Conservation (phyloP, 1,140 invertebrate genomes). For the Piezodorus guildinii region DNA sequence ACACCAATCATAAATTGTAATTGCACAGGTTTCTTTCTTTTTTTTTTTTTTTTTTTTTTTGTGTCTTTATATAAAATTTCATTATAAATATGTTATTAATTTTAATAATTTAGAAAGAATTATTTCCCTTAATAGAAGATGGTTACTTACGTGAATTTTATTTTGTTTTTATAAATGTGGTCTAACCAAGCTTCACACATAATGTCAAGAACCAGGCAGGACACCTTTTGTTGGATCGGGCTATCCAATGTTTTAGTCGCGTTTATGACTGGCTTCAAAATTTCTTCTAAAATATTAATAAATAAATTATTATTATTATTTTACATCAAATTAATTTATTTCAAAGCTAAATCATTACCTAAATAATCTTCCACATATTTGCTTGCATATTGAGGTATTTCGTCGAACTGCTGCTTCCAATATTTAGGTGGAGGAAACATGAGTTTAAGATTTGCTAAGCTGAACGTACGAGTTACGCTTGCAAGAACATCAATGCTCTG, state of each 20-base stretch:
- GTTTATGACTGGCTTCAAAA: conserved; percentile 56
- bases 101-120: no score
- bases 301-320: not conserved
- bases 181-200: conserved; percentile 76
- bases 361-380: conserved; percentile 50
- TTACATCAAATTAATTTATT: not conserved
- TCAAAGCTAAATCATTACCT: conserved; percentile 35
- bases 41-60: no score
- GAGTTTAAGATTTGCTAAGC: conserved; percentile 61
- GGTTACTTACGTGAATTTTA: conserved; percentile 53
- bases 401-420: conserved; percentile 42
- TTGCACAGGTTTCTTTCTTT: no score
- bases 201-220: conserved; percentile 62
- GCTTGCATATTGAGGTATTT: conserved; percentile 36
- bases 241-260: conserved; percentile 44
- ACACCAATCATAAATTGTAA: no score
- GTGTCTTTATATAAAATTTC: no score
- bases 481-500: conserved; percentile 55
- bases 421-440: conserved; percentile 54
- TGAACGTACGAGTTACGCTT: conserved; percentile 54
- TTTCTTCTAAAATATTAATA: conserved; percentile 46
- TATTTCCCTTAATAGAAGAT: no score
- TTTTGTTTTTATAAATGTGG: conserved; percentile 64
- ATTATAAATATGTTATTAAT: no score
- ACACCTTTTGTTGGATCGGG: conserved; percentile 46